Percentiles rank a stretch among this genome's conserved stretches.
These are phyloP conservation scores for Drosophila dives DNA, from an alignment of 2,888 invertebrate species.

Conservation along the genomic window DNA sequence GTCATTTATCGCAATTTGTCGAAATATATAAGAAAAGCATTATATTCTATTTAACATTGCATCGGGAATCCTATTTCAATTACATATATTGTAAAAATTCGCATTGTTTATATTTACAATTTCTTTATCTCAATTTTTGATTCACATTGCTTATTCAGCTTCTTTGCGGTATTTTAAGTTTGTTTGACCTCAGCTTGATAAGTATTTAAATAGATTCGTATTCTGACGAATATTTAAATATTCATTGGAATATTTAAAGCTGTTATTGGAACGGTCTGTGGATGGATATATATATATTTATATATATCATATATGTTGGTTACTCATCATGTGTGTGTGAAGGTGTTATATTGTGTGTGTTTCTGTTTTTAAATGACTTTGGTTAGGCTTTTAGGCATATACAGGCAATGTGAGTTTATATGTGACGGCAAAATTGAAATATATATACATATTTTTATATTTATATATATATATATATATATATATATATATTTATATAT, in stretches of 20 bases:
- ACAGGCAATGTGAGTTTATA: slow-evolving; percentile 53
- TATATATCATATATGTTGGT: background rate
- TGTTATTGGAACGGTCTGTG: background rate
- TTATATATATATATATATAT: background rate
- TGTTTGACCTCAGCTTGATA: background rate
- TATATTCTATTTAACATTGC: background rate
- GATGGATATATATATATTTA: background rate
- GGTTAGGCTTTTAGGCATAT: slow-evolving; percentile 40
- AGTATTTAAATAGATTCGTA: background rate
- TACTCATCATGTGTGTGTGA: slow-evolving; percentile 10
- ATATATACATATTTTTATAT: background rate
- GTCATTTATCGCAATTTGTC: background rate
- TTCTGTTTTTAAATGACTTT: slow-evolving; percentile 31
- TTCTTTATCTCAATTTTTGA: background rate
- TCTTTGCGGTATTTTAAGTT: background rate
- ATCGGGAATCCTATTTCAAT: background rate
- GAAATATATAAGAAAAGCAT: background rate
- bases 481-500: background rate
- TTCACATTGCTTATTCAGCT: background rate
- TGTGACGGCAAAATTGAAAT: slow-evolving; percentile 1
- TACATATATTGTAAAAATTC: background rate
- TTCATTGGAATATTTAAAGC: background rate
- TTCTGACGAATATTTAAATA: background rate
- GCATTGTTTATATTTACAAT: background rate
- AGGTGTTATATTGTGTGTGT: slow-evolving; percentile 30